phyloP scores from a whole-genome alignment of 2,113 vertebrate genomes.

The Brachypodius melanocephalos region DNA sequence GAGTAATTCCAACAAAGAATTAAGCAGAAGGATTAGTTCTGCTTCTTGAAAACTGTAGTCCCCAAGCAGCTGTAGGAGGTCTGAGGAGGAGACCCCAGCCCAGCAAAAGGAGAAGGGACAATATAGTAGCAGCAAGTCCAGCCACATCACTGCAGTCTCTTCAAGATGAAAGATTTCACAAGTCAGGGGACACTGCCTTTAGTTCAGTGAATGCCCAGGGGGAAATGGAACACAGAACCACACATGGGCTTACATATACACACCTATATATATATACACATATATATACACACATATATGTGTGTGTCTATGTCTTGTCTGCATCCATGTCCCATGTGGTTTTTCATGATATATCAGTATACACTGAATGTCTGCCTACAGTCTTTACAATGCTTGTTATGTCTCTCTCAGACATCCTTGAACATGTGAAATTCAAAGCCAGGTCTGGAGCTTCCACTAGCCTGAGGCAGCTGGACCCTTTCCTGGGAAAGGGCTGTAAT shows the following conservation, averaged over 20 bases:
- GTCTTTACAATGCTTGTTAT: background rate
- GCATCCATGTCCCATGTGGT: rapidly evolving
- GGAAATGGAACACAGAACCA: background rate
- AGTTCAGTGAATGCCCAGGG: background rate
- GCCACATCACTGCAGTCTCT: background rate
- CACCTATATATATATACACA: rapidly evolving
- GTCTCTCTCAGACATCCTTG: background rate
- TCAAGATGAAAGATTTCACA: background rate
- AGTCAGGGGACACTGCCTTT: background rate
- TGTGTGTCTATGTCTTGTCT: background rate
- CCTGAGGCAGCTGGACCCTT: background rate
- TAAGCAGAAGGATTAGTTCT: background rate
- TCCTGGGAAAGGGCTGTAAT: background rate
- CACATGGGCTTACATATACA: rapidly evolving
- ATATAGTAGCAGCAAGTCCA: background rate
- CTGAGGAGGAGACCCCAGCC: background rate
- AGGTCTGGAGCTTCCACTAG: background rate
- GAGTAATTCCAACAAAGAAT: background rate
- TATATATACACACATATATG: no score
- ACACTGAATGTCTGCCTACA: background rate
- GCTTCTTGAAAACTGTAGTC: background rate
- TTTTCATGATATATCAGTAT: background rate
- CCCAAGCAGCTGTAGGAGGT: background rate
- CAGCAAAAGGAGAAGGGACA: background rate
- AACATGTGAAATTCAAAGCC: background rate